Evolutionary conservation across 2,888 invertebrate species (phyloP).

Genomic region (Drosophila prolongata): DNA sequence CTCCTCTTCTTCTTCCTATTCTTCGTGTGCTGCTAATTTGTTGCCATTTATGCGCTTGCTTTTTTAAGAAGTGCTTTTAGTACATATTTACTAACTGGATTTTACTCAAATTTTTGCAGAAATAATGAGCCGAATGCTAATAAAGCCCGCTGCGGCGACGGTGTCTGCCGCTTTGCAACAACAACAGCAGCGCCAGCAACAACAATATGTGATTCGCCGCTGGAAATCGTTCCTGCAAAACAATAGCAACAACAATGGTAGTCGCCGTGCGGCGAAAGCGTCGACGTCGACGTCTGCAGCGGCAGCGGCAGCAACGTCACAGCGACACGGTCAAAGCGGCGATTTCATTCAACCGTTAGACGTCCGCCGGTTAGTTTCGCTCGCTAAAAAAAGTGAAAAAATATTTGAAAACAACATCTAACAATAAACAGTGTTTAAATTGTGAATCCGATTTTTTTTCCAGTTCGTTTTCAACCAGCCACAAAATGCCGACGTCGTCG

Average conservation of each 20-base stretch:
- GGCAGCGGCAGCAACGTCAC: slow-evolving; percentile 51
- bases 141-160: slow-evolving; percentile 64
- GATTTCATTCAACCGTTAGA: slow-evolving; percentile 54
- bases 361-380: slow-evolving; percentile 61
- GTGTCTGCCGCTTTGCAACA: slow-evolving; percentile 23
- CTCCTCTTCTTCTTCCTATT: background rate
- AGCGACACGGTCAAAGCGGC: slow-evolving; percentile 50
- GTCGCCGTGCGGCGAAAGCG: slow-evolving; percentile 27
- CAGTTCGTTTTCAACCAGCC: slow-evolving; percentile 37
- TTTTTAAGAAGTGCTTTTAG: background rate
- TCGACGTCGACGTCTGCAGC: slow-evolving; percentile 39
- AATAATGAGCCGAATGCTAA: slow-evolving; percentile 78
- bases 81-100: background rate
- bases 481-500: slow-evolving; percentile 49
- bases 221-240: slow-evolving; percentile 81
- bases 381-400: background rate
- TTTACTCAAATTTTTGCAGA: slow-evolving; percentile 7
- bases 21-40: slow-evolving; percentile 2
- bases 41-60: background rate
- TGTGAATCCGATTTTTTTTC: background rate
- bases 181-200: slow-evolving; percentile 45
- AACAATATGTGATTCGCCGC: slow-evolving; percentile 74
- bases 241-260: slow-evolving; percentile 65
- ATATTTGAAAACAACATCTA: background rate
- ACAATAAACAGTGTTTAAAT: background rate